These are phyloP conservation scores for Pyrocoelia pectoralis DNA, from an alignment of 2,888 invertebrate genomes.

Conservation along the genomic window DNA sequence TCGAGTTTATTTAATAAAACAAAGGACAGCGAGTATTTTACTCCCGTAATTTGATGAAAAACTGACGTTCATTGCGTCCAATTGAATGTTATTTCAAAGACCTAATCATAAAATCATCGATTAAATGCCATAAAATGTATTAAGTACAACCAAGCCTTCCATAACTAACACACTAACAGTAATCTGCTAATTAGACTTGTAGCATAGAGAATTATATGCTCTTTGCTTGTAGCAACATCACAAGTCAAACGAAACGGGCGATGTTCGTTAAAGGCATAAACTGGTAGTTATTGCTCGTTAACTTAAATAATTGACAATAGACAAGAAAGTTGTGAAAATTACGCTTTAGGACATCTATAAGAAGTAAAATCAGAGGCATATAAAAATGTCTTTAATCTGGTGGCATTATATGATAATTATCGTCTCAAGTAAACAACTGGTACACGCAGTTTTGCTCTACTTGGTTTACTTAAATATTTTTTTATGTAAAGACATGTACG, in stretches of 20 bases:
- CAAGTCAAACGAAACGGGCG: background rate
- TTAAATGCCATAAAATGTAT: too few relatives aligned
- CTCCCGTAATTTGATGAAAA: too few relatives aligned
- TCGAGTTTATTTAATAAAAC: too few relatives aligned
- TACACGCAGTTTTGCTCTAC: conserved; percentile 1
- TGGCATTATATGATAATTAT: background rate
- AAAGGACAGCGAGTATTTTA: too few relatives aligned
- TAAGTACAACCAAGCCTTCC: background rate
- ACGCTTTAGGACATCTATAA: background rate
- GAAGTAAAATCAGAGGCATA: background rate
- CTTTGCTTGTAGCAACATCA: too few relatives aligned
- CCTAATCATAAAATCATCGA: too few relatives aligned
- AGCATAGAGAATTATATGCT: too few relatives aligned
- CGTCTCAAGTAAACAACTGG: too few relatives aligned
- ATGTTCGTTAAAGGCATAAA: background rate
- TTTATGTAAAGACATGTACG: background rate
- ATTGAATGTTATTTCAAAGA: too few relatives aligned
- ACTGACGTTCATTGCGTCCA: too few relatives aligned
- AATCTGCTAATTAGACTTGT: background rate
- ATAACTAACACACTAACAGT: background rate
- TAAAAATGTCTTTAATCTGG: background rate
- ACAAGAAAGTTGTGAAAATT: conserved; percentile 5
- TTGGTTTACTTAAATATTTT: background rate
- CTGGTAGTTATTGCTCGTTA: conserved; percentile 1
- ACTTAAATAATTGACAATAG: conserved; percentile 8